Conservation (phyloP, 1,140 invertebrate genomes). For the Lordiphosa stackelbergi region DNA sequence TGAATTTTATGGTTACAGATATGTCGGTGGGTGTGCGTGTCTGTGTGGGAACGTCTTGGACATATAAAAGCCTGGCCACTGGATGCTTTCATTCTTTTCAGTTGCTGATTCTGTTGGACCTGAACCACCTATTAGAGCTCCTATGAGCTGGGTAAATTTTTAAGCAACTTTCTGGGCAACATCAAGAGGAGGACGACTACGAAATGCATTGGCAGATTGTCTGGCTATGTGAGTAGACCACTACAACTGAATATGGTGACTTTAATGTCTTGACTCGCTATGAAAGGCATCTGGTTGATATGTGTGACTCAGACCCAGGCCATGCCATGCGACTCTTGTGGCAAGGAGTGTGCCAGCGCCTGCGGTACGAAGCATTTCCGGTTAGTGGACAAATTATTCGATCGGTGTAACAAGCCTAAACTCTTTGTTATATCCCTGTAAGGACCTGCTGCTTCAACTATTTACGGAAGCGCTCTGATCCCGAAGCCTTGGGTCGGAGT, state of each 20-base stretch:
- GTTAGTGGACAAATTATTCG: slow-evolving; percentile 14
- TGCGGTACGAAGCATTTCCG: slow-evolving; percentile 80
- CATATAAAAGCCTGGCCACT: slow-evolving; percentile 40
- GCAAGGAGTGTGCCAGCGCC: slow-evolving; percentile 79
- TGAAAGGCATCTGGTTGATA: slow-evolving; percentile 48
- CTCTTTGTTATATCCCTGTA: neutral
- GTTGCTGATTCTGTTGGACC: slow-evolving; percentile 38
- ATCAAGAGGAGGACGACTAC: slow-evolving; percentile 14
- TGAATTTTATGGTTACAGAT: slow-evolving; percentile 33
- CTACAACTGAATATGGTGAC: neutral
- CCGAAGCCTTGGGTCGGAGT: slow-evolving; percentile 56
- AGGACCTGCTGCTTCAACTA: slow-evolving; percentile 76
- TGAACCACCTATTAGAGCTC: slow-evolving; percentile 27
- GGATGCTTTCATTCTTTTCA: slow-evolving; percentile 43
- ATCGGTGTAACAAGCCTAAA: neutral
- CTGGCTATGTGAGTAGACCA: slow-evolving; percentile 42
- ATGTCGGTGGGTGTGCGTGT: slow-evolving; percentile 5
- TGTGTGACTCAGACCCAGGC: slow-evolving; percentile 46
- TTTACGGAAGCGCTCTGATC: slow-evolving; percentile 68
- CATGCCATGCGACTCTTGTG: slow-evolving; percentile 79
- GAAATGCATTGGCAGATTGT: slow-evolving; percentile 49
- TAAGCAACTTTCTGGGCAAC: slow-evolving; percentile 29
- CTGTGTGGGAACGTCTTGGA: too few relatives aligned
- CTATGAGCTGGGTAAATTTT: slow-evolving; percentile 35
- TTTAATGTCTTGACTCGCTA: too few relatives aligned